phyloP scores from a whole-genome alignment of 2,888 invertebrate species.

The Nephrotoma guestfalica region DNA sequence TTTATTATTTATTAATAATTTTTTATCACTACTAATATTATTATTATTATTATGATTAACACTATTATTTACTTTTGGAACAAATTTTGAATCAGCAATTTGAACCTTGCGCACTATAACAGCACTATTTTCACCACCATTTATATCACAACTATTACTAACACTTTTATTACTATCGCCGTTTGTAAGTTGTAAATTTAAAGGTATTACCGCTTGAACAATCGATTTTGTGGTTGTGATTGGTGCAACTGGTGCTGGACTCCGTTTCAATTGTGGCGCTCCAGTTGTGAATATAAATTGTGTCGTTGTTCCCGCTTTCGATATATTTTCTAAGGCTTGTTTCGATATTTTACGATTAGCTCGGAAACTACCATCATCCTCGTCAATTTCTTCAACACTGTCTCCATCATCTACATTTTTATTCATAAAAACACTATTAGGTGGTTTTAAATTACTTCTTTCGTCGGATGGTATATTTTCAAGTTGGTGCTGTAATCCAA shows the following conservation, averaged over 20 bases:
- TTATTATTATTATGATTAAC: neutral
- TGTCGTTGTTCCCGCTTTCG: slow-evolving; percentile 50
- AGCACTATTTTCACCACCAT: slow-evolving; percentile 17
- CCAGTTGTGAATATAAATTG: slow-evolving; percentile 32
- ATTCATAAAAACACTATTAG: neutral
- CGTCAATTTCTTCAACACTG: slow-evolving; percentile 15
- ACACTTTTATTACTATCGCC: neutral
- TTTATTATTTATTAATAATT: neutral
- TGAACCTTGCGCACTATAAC: slow-evolving; percentile 13
- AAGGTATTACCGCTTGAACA: neutral
- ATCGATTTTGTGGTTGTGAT: neutral
- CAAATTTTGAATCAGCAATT: slow-evolving; percentile 29
- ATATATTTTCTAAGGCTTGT: slow-evolving; percentile 49
- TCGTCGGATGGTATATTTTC: slow-evolving; percentile 1
- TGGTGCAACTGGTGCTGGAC: slow-evolving; percentile 4
- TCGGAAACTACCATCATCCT: slow-evolving; percentile 18
- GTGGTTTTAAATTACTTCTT: slow-evolving; percentile 8
- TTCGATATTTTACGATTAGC: slow-evolving; percentile 34
- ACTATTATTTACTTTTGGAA: slow-evolving; percentile 22
- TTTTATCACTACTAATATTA: neutral
- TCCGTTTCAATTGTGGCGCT: neutral
- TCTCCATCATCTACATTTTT: slow-evolving; percentile 6
- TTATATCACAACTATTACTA: neutral
- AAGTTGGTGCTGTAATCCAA: neutral
- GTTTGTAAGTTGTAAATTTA: slow-evolving; percentile 14